phyloP scores from a whole-genome alignment of 92 coral and sea anemone species.

The Umimayanthus kanabou region DNA sequence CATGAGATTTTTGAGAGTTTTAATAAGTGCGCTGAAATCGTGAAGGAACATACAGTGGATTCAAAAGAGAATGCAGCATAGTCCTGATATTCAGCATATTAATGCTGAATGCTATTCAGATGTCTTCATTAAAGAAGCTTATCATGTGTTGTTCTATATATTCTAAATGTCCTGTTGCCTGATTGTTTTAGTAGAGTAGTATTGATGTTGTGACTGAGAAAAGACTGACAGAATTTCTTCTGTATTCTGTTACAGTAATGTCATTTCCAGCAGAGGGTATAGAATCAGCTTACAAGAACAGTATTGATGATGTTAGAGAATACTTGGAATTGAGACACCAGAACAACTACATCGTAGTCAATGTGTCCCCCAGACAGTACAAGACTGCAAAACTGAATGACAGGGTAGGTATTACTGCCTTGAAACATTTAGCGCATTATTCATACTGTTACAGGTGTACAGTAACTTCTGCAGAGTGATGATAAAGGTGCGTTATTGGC shows the following conservation, averaged over 20 bases:
- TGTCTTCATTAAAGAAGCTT: too few species aligned
- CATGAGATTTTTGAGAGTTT: too few species aligned
- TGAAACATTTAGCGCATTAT: background rate
- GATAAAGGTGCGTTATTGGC: too few species aligned
- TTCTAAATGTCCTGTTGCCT: too few species aligned
- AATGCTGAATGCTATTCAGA: too few species aligned
- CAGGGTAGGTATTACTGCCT: constrained; percentile 60
- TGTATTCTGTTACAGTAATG: constrained; percentile 69
- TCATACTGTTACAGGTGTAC: background rate
- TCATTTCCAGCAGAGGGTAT: constrained; percentile 97
- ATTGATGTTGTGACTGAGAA: background rate
- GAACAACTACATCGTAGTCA: constrained; percentile 82
- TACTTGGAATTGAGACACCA: constrained; percentile 88
- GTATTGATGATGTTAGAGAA: constrained; percentile 90
- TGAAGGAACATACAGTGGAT: too few species aligned
- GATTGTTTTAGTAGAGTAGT: too few species aligned
- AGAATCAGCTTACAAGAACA: constrained; percentile 95
- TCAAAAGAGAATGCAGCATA: too few species aligned
- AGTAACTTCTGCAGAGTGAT: too few species aligned
- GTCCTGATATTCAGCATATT: too few species aligned
- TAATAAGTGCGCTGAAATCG: too few species aligned
- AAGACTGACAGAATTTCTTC: background rate
- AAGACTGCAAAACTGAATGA: constrained; percentile 81
- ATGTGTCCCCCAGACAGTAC: constrained; percentile 90
- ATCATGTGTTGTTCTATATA: too few species aligned